Percentiles rank a stretch among this genome's conserved stretches.
phyloP scores from a whole-genome alignment of 2,797 vertebrate genomes.

The Vultur gryphus region DNA sequence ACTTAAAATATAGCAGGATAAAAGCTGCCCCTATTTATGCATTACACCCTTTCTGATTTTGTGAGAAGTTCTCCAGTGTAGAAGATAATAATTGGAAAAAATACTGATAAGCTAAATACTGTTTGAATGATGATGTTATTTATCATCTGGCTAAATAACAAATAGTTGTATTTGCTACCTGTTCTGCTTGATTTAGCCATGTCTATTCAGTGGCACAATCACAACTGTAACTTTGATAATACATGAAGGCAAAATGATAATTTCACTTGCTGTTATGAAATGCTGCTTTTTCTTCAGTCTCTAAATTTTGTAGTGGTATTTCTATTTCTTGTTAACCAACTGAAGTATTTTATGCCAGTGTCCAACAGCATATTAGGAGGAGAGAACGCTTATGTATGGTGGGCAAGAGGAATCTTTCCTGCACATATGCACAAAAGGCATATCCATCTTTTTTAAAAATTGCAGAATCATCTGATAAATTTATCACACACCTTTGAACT shows the following conservation, averaged over 20 bases:
- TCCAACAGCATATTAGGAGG: neutral
- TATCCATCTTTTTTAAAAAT: neutral
- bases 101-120: neutral
- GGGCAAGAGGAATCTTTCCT: neutral
- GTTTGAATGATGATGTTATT: neutral
- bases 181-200: neutral
- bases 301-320: neutral
- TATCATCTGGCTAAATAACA: neutral
- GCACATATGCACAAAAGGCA: neutral
- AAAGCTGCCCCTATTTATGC: neutral
- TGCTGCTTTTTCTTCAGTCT: neutral
- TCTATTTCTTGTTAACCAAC: neutral
- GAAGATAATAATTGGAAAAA: neutral
- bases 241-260: neutral
- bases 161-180: neutral
- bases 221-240: neutral
- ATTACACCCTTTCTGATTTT: neutral
- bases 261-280: neutral
- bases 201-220: neutral
- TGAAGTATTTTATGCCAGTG: neutral
- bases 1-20: neutral
- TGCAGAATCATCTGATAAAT: neutral
- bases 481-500: neutral
- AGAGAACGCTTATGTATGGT: neutral
- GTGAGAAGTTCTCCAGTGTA: neutral